Base-by-base conservation (phyloP, 1,140 invertebrate species). In the Mamestra configurata region DNA sequence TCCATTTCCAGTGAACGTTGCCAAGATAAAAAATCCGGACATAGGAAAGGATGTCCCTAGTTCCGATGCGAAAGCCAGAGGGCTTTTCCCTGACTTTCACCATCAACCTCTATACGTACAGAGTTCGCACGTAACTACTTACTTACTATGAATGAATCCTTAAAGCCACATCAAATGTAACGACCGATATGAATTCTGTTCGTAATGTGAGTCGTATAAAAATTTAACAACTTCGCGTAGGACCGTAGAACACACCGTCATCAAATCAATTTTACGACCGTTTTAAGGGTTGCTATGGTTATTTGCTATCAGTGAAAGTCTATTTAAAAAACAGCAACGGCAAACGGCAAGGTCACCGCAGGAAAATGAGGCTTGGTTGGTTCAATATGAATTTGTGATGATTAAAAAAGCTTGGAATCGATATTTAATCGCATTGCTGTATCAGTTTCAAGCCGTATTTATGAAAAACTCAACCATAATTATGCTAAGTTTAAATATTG, bases 231-330 rank as follows among this genome's bases (percentile, higher is more conserved):
- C 68, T 72, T 8, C 24, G 40, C 40, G 57, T 64, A 76, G 55
- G 64, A 66, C 61, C 61, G 35, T 40, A 18, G 15, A 64, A 79
- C 10, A 35, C 40, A 53, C 51, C 40, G 59, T 55, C 79, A 66
- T 79, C 57, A 79, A 79, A 75, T 75, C 57, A 79, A 79, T 75
- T 64, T 79, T 53, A 79, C 8, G 46, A 31, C 40, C 49, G 22
- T 24, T 66, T 59, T 46, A 53, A 43, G 22, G 46, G 46, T 75
- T 72, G 53, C 53, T 72, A 64, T 76, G 43, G 59, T 66, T 68
- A 40, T 53, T 53, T 53, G 18, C n/a, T 68, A 77, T 51, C 24
- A 68, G 22, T 73, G 10, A 31, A 76, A 27, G 8, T 49, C 15
- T 64, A 76, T 49, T 76, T 49, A 46, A 55, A 73, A 75, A 75